Evolutionary conservation across 2,797 vertebrate genomes (phyloP), one percentile per base, ranked within the genome.

Genomic region (Mionectes olivaceus): DNA sequence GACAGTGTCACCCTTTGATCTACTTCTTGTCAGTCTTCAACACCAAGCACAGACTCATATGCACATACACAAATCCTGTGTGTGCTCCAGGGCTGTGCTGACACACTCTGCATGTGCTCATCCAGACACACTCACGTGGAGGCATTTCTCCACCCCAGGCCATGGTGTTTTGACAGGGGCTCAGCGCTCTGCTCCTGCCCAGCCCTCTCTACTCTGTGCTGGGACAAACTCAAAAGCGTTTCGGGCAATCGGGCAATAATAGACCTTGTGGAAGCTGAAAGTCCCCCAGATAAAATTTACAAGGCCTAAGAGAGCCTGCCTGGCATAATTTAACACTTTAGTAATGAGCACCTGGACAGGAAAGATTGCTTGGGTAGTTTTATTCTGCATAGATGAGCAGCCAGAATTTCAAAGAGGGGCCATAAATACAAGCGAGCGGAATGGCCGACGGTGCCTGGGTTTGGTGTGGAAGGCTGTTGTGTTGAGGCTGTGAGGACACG

Each of bases 331-430:
- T 82, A 96, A 91, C 3, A 16, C 59, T 75, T 17, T 44, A 75
- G 71, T 87, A 91, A 83, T 87, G 92, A 95, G 68, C 67, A 75
- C 71, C 68, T 37, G 90, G 93, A 60, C 55, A 56, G 93, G 89
- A 63, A 91, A 87, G 77, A 90, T 30, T 73, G 76, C 87, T 94
- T 44, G 28, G 93, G 80, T 90, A 80, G 80, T 90, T 96, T 74
- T 63, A 86, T 94, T 92, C 82, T 89, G 87, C 93, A 74, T 33
- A 91, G 94, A 94, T 43, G 70, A 97, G 76, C 89, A 85, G 82
- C 77, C 39, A 30, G 83, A 91, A 80, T 90, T 91, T 89, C 87
- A 87, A 96, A 93, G 60, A 83, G 77, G 65, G 43, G 50, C 81
- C 92, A 81, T 96, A 96, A 96, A 96, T 88, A 93, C 2, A 35